Evolutionary conservation across 2,113 vertebrate species (phyloP).

Genomic region (Varanus salvator): DNA sequence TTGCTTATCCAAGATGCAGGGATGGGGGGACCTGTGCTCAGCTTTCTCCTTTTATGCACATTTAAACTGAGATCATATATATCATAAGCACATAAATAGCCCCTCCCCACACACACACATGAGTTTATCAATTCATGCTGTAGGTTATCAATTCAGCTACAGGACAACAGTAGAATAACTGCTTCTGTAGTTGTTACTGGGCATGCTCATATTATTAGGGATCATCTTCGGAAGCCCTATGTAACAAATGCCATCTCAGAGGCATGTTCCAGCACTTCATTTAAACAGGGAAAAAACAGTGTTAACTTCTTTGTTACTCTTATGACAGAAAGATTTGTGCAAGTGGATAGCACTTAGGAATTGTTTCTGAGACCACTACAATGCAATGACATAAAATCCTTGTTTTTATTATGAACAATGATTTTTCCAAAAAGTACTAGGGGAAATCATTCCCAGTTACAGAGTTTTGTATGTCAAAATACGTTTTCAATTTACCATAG

Average conservation of each 20-base stretch:
- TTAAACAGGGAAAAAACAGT: background rate
- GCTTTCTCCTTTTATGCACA: background rate
- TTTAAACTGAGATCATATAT: background rate
- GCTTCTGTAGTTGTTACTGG: background rate
- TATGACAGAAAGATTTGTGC: background rate
- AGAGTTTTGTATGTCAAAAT: background rate
- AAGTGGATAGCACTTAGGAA: background rate
- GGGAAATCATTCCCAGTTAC: background rate
- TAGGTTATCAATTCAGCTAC: too few relatives aligned
- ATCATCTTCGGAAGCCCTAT: background rate
- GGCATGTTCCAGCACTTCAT: background rate
- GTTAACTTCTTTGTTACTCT: background rate
- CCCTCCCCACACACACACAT: too few relatives aligned
- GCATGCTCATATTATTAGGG: background rate
- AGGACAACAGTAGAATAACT: background rate
- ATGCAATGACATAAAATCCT: background rate
- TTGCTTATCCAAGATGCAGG: background rate
- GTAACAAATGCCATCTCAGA: background rate
- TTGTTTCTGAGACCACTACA: background rate
- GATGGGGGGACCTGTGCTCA: background rate
- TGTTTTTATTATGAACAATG: background rate
- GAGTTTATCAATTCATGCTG: too few relatives aligned
- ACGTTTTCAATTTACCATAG: constrained; percentile 31
- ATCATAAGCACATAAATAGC: background rate
- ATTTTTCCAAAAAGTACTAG: background rate